Conservation (phyloP, 2,113 vertebrate genomes). For the Crotalus viridis region DNA sequence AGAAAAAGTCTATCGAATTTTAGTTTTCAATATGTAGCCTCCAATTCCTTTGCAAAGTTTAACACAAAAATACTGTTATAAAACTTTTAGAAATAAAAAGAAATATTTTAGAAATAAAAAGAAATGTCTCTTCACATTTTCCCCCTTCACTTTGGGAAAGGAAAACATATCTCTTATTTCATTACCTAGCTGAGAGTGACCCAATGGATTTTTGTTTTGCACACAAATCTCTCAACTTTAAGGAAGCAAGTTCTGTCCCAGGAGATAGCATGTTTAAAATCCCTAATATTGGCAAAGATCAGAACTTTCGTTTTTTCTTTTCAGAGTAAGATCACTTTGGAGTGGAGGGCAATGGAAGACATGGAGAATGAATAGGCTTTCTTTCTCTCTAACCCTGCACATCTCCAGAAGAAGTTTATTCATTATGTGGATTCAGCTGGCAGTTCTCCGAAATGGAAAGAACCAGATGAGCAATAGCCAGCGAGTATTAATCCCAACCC, state of each 20-base stretch:
- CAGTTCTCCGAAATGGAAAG: background rate
- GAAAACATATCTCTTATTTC: background rate
- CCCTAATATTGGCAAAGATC: background rate
- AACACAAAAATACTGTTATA: background rate
- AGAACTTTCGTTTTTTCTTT: background rate
- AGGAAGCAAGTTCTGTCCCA: background rate
- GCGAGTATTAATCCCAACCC: background rate
- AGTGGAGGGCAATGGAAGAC: background rate
- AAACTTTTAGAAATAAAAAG: background rate
- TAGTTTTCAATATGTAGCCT: background rate
- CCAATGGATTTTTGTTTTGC: background rate
- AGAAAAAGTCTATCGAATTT: background rate
- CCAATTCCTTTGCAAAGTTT: background rate
- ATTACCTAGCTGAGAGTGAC: background rate
- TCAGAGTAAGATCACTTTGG: background rate
- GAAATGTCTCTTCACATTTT: background rate
- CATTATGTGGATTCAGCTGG: background rate
- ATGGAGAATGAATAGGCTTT: background rate
- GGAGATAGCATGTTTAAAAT: background rate
- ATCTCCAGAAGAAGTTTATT: background rate
- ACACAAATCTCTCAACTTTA: background rate
- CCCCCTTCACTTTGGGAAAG: background rate
- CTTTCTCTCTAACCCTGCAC: background rate
- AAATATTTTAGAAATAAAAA: background rate
- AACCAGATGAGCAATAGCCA: slow-evolving; percentile 8